Percentiles rank a stretch among this genome's conserved stretches.
phyloP scores from a whole-genome alignment of 1,140 invertebrate species.

The Zaprionus inermis region DNA sequence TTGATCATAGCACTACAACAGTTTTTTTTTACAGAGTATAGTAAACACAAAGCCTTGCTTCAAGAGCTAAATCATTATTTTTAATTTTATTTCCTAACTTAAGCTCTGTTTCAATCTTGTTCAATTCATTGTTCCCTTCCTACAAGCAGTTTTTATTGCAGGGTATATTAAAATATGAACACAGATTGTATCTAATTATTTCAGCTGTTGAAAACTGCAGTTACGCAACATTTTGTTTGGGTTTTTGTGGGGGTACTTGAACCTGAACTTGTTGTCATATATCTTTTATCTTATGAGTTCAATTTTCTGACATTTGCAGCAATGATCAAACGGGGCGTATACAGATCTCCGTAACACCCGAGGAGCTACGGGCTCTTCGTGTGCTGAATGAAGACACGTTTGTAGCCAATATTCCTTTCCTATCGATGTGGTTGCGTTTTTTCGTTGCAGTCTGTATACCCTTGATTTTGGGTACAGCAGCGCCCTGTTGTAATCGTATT shows the following conservation, averaged over 20 bases:
- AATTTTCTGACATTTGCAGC: constrained; percentile 51
- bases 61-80: not conserved
- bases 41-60: not conserved
- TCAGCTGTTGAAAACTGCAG: not conserved
- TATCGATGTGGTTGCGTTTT: constrained; percentile 23
- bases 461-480: not conserved
- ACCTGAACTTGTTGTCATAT: not conserved
- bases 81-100: too few relatives aligned
- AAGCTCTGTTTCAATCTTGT: not conserved
- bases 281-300: not conserved
- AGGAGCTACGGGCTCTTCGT: constrained; percentile 59
- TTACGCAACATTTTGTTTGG: not conserved
- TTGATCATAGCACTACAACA: too few relatives aligned
- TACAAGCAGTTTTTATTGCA: not conserved
- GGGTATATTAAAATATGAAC: not conserved
- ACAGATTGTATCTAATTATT: not conserved
- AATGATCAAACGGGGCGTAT: constrained; percentile 39
- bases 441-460: constrained; percentile 12
- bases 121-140: not conserved
- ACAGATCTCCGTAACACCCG: constrained; percentile 51
- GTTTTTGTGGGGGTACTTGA: not conserved
- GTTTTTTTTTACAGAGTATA: not conserved
- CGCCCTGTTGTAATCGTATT: not conserved
- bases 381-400: constrained; percentile 75
- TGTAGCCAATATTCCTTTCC: constrained; percentile 52